phyloP scores from a whole-genome alignment of 35 echinoderm and acorn worm species.

The Antedon bifida region DNA sequence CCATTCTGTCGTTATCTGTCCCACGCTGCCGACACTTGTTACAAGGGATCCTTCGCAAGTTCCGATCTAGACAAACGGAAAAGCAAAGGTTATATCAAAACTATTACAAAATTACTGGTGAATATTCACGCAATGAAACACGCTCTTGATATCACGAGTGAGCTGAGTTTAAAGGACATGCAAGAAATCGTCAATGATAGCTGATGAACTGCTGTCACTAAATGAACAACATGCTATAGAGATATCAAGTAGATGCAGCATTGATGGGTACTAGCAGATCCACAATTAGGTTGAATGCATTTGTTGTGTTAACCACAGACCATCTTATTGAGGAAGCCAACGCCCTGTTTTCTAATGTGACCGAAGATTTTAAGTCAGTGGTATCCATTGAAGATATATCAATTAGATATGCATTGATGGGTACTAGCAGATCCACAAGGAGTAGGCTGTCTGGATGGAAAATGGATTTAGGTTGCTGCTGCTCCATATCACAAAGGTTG shows the following conservation, averaged over 20 bases:
- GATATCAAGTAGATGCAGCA: no score
- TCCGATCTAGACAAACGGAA: constrained; percentile 44
- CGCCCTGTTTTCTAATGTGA: constrained; percentile 60
- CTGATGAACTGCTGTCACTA: background rate
- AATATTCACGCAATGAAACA: constrained; percentile 95
- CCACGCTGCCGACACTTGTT: constrained; percentile 22
- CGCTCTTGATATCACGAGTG: constrained; percentile 56
- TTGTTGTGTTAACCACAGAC: no score
- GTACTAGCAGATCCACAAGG: no score
- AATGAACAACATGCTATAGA: no score
- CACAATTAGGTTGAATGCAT: no score
- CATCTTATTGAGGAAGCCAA: constrained; percentile 28
- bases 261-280: no score
- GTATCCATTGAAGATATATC: constrained; percentile 36
- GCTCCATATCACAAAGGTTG: no score
- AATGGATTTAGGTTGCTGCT: no score
- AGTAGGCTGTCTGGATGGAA: no score
- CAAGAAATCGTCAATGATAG: constrained; percentile 27
- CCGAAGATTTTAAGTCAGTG: constrained; percentile 68
- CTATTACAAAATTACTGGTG: constrained; percentile 68
- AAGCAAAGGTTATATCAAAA: constrained; percentile 34
- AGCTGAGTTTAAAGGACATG: constrained; percentile 78
- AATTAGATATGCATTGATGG: no score
- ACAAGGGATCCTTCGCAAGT: constrained; percentile 3
- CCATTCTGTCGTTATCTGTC: constrained; percentile 69